Evolutionary conservation across 2,888 invertebrate genomes (phyloP), one percentile per base, ranked within the genome.

Genomic region (Eupithecia insigniata): DNA sequence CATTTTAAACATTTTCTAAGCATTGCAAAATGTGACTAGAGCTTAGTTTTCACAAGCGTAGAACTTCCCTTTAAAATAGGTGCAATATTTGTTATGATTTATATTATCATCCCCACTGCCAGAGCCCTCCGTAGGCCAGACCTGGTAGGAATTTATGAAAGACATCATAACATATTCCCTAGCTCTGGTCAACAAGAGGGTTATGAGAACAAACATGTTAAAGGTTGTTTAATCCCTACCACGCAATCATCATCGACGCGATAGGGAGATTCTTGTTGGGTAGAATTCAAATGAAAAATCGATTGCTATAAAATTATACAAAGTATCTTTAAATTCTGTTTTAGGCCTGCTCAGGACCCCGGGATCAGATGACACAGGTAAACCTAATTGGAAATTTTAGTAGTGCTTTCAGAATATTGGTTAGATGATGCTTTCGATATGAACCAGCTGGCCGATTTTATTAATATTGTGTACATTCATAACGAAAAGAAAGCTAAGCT

Each of bases 271-370:
- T 66, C 69, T 74, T 72, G 76, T 74, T 70, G 72, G 58, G 75
- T 74, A 76, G 78, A 82, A 82, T 79, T 82, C 74, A 84, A 86
- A 85, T 85, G 81, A 80, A 84, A 83, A 84, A 84, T 85, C 84
- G 86, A 86, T 85, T 82, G 80, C 81, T 78, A 84, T 86, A 84
- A 83, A 76, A 84, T 87, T 89, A 87, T 89, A 88, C 87, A 89
- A 87, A 85, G 86, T 89, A 86, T 86, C 83, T 89, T 90, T 88
- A 83, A 89, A 91, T 91, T 91, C 90, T 92, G 91, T 92, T 92
- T 90, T 91, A 91, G 91, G 91, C 91, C 91, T 91, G 91, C 84
- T 78, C 91, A 83, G 90, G 87, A 85, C 83, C 88, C 80, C 86
- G 90, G 88, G 91, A 90, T 84, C 91, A 88, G 84, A 83, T 88